Conservation (phyloP, 2,888 invertebrate genomes). For the Plebejus argus region DNA sequence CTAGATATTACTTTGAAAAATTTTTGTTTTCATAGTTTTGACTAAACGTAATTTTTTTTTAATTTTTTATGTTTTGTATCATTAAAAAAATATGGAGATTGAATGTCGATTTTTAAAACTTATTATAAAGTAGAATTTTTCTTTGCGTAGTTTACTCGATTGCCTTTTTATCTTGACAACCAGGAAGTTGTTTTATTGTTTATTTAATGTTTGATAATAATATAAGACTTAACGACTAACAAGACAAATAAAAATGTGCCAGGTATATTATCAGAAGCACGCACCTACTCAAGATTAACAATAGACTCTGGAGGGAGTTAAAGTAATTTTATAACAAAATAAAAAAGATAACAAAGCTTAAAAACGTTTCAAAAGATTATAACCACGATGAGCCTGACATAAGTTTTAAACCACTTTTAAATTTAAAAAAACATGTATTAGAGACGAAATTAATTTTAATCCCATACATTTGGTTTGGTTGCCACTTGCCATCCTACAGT, state of each 20-base stretch:
- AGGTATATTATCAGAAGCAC: not conserved
- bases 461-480: no score
- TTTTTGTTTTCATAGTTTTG: not conserved
- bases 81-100: not conserved
- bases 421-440: no score
- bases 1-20: not conserved
- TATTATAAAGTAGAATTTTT: not conserved
- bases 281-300: not conserved
- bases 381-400: no score
- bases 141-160: not conserved
- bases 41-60: not conserved
- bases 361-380: no score
- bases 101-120: not conserved
- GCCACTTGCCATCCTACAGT: no score
- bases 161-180: conserved; percentile 7
- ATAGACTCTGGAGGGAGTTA: not conserved
- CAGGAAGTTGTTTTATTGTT: not conserved
- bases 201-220: not conserved
- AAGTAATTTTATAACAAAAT: no score
- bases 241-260: not conserved
- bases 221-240: not conserved
- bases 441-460: no score
- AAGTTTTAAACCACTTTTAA: no score
- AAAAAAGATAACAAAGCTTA: no score
- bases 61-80: no score